Evolutionary conservation across 2,797 vertebrate genomes (phyloP), one percentile per base, ranked within the genome.

Genomic region (Eutrigla gurnardus): DNA sequence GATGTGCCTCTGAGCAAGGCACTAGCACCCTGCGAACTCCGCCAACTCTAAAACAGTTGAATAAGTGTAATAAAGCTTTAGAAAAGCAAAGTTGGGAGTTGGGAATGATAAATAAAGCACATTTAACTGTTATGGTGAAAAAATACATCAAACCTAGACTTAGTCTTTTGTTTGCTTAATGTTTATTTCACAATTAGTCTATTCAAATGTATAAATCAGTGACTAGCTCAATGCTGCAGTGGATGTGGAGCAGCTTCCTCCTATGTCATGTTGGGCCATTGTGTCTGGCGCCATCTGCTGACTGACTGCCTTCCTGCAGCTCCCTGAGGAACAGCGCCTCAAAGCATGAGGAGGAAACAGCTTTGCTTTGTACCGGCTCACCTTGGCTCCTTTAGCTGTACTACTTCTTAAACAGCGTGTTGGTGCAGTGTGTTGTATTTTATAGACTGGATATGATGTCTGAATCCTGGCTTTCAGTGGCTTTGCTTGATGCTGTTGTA

Each of bases 281-380:
- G 87, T 91, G 83, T 90, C 73, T 91, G 89, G 88, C 78, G 83
- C 90, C 92, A 88, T 89, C 93, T 92, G 83, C 81, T 93, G 90
- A 90, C 83, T 82, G 82, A 70, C 81, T 82, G 89, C 80, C 78
- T 74, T 81, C 83, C 68, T 74, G 83, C 92, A 88, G 87, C 88
- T 86, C 68, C 73, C 75, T 84, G 61, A 88, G 74, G 67, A 81
- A 66, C 80, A 78, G 86, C 86, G 78, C 86, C 78, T 89, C 84
- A 82, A 87, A 91, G 92, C 91, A 93, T 93, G 92, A 90, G 75
- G 80, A 89, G 90, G 84, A 86, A 89, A 77, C 75, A 82, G 80
- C 89, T 90, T 85, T 88, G 84, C 88, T 80, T 82, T 66, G 25
- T 86, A 81, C 54, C 58, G 57, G 79, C 80, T 83, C 66, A 78